These are phyloP conservation scores for Himalopsyche japonica DNA, from an alignment of 2,888 invertebrate genomes.

Conservation along the genomic window DNA sequence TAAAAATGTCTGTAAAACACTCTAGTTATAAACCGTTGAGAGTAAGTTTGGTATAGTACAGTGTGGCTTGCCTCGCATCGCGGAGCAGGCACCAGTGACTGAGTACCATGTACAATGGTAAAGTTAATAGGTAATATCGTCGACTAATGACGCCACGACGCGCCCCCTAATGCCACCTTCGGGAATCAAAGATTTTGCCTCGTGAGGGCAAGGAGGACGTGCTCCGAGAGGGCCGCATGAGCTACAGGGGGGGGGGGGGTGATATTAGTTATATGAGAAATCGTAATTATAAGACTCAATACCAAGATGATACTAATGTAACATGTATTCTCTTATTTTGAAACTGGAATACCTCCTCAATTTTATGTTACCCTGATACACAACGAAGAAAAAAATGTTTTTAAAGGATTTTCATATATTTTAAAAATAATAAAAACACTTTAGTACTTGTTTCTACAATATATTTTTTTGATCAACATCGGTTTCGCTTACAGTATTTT, in stretches of 20 bases:
- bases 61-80: neutral
- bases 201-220: neutral
- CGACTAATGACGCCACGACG: conserved; percentile 54
- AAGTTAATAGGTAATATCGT: conserved; percentile 61
- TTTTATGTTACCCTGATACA: neutral
- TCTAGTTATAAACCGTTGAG: neutral
- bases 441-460: too few species aligned
- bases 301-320: neutral
- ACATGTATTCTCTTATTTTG: neutral
- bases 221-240: neutral
- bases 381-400: too few species aligned
- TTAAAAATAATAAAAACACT: too few species aligned
- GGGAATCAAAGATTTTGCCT: conserved; percentile 13
- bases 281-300: neutral
- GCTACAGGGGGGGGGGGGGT: neutral
- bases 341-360: neutral
- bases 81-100: conserved; percentile 6
- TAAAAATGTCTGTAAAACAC: neutral
- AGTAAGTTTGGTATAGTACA: neutral
- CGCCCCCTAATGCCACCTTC: conserved; percentile 31
- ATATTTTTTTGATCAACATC: too few species aligned
- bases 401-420: too few species aligned
- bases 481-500: too few species aligned
- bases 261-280: neutral
- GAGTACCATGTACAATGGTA: conserved; percentile 24